Evolutionary conservation across 1,140 invertebrate species (phyloP).

Genomic region (Megalopta genalis): DNA sequence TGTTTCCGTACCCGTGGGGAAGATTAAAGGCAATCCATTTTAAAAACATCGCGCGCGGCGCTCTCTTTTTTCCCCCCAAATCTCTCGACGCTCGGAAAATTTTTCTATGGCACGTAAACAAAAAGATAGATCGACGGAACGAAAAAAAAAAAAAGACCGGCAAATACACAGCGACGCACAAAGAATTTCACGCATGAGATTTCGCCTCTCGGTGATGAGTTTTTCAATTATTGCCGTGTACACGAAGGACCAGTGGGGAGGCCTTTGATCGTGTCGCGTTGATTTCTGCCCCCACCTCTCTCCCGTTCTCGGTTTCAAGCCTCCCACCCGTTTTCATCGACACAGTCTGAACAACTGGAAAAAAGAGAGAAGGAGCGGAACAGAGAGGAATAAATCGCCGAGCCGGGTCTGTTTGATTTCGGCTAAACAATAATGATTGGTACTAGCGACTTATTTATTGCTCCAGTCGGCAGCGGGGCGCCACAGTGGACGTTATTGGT

Average conservation of each 20-base stretch:
- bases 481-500: constrained; percentile 20
- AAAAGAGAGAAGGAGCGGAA: background rate
- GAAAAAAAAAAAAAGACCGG: background rate
- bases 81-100: constrained; percentile 21
- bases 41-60: constrained; percentile 20
- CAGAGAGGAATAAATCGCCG: constrained; percentile 35
- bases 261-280: constrained; percentile 50
- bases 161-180: background rate
- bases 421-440: constrained; percentile 53
- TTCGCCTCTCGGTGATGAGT: constrained; percentile 46
- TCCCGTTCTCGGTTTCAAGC: no score
- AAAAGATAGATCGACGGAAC: background rate
- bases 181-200: constrained; percentile 51
- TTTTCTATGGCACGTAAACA: constrained; percentile 19
- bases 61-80: background rate
- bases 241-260: constrained; percentile 18
- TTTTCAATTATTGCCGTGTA: constrained; percentile 50
- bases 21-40: constrained; percentile 44
- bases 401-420: constrained; percentile 40
- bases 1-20: background rate
- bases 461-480: constrained; percentile 7
- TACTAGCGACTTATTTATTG: constrained; percentile 56
- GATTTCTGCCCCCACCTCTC: constrained; percentile 28
- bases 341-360: no score
- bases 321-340: background rate